These are phyloP conservation scores for Drosophila pseudotalamancana DNA, from an alignment of 2,888 invertebrate species.

Conservation along the genomic window DNA sequence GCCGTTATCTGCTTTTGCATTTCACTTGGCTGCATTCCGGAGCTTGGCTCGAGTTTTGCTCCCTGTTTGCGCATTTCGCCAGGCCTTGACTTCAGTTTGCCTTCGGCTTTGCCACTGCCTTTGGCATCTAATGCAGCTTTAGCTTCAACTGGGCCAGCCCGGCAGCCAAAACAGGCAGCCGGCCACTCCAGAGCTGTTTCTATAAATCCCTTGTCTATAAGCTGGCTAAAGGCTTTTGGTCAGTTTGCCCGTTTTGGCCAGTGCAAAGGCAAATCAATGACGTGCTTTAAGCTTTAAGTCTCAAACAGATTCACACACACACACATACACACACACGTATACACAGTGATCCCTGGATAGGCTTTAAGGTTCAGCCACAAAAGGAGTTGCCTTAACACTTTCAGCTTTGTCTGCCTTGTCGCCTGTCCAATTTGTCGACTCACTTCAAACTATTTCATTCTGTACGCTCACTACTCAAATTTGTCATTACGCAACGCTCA, in stretches of 20 bases:
- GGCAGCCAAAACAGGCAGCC: too few species aligned
- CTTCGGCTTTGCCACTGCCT: conserved; percentile 24
- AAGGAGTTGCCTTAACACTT: conserved; percentile 23
- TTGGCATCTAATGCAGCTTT: conserved; percentile 31
- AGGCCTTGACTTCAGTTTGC: conserved; percentile 37
- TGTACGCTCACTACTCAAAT: conserved; percentile 36
- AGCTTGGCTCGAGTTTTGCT: conserved; percentile 43
- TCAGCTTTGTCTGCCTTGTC: background rate
- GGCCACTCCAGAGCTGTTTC: conserved; percentile 11
- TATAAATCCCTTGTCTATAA: conserved; percentile 40
- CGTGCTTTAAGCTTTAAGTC: conserved; percentile 16
- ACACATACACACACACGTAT: background rate
- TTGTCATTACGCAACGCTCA: conserved; percentile 59
- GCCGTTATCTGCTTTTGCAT: conserved; percentile 73
- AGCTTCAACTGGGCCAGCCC: conserved; percentile 7
- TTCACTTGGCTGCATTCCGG: conserved; percentile 67
- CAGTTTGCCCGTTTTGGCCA: conserved; percentile 12
- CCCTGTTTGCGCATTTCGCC: conserved; percentile 47
- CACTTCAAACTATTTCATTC: conserved; percentile 40
- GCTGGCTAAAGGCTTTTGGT: conserved; percentile 43
- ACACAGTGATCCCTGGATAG: background rate
- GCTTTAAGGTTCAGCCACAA: conserved; percentile 4
- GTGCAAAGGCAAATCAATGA: conserved; percentile 43
- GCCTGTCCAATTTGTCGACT: conserved; percentile 41
- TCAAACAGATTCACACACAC: background rate